Evolutionary conservation across 2,888 invertebrate species (phyloP), one percentile per base, ranked within the genome.

Genomic region (Desoria tigrina): DNA sequence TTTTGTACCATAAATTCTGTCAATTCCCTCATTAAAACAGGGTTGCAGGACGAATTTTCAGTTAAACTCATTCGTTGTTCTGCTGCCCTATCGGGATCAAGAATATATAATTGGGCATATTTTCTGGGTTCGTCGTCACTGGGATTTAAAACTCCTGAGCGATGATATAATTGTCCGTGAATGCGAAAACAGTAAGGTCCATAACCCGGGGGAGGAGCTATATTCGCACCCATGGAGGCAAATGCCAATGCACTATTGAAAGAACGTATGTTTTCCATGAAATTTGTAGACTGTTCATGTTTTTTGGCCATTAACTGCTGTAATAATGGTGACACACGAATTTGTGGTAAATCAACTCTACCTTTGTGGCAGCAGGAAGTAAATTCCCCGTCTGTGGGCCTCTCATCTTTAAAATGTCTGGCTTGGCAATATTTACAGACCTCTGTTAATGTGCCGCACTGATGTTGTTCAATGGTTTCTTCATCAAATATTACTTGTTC

Each of bases 91-190:
- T 49, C 49, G 7, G 71, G 49, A 26, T 71, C 71, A 1, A 71
- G 42, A 16, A 71, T 42, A 51, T 71, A 71, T 14, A 69, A 39
- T n/a, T n/a, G n/a, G n/a, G n/a, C n/a, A n/a, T n/a, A n/a, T n/a
- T n/a, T n/a, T n/a, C n/a, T n/a, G n/a, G 37, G 23, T 9, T 63
- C 45, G 1, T 57, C 55, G 11, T 32, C 24, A 9, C 21, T 14
- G 9, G 51, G 37, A 11, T 39, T 42, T 7, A 61, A 24, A n/a
- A 37, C 23, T 14, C 68, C 54, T 16, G 67, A 61, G 18, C 18
- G 16, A 53, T 74, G 62, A 21, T 61, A 63, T 3, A 75, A 63
- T 62, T 74, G 73, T 1, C 75, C 75, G 54, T 74, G 68, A 62
- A 77, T 67, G 27, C 67, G 26, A 42, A 56, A 61, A 54, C 68